phyloP scores from a whole-genome alignment of 2,113 vertebrate species.

The Solea senegalensis region DNA sequence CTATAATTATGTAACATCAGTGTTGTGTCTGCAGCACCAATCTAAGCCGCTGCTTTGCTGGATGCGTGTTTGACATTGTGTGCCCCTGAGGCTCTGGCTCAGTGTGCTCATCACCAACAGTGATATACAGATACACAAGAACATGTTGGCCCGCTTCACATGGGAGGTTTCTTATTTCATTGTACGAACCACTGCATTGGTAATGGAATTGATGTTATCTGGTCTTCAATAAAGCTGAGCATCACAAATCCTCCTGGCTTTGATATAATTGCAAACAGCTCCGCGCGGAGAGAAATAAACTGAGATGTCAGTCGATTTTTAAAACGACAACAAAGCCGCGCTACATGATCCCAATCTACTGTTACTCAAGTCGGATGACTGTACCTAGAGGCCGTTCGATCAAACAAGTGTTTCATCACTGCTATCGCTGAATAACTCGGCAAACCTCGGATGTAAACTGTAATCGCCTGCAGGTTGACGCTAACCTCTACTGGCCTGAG shows the following conservation, averaged over 20 bases:
- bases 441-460: background rate
- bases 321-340: slow-evolving; percentile 14
- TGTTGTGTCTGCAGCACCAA: slow-evolving; percentile 51
- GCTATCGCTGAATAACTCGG: background rate
- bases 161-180: slow-evolving; percentile 16
- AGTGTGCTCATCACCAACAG: slow-evolving; percentile 34
- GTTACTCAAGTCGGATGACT: slow-evolving; percentile 9
- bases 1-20: slow-evolving; percentile 60
- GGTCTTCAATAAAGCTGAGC: background rate
- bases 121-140: slow-evolving; percentile 12
- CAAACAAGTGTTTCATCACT: slow-evolving; percentile 17
- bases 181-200: slow-evolving; percentile 16
- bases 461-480: background rate
- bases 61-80: slow-evolving; percentile 43
- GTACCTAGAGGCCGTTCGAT: background rate
- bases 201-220: slow-evolving; percentile 20
- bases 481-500: background rate
- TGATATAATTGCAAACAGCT: slow-evolving; percentile 12
- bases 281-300: background rate
- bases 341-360: slow-evolving; percentile 21
- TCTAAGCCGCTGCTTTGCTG: slow-evolving; percentile 47
- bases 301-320: slow-evolving; percentile 7
- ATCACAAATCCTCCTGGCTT: slow-evolving; percentile 17
- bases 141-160: background rate
- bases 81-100: slow-evolving; percentile 25